phyloP scores from a whole-genome alignment of 2,113 vertebrate genomes.

The Misgurnus mizolepis region DNA sequence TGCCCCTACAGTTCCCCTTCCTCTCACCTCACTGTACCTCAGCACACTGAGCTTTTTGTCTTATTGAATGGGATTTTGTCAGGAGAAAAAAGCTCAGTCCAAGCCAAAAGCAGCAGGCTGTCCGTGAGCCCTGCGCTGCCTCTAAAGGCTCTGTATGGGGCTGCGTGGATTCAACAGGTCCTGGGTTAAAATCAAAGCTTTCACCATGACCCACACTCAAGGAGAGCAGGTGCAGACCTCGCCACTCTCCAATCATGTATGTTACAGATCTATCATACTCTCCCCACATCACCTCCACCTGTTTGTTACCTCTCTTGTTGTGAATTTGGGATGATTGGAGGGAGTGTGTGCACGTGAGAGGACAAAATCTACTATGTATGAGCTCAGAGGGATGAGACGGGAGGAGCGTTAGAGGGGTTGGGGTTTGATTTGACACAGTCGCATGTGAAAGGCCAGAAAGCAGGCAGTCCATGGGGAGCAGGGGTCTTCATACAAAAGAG shows the following conservation, averaged over 20 bases:
- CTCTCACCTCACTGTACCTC: constrained; percentile 28
- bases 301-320: constrained; percentile 13
- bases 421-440: constrained; percentile 76
- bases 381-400: constrained; percentile 40
- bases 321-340: constrained; percentile 14
- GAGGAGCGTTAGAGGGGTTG: constrained; percentile 55
- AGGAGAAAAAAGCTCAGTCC: constrained; percentile 7
- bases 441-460: constrained; percentile 75
- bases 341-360: constrained; percentile 4
- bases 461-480: constrained; percentile 68
- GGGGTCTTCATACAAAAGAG: constrained; percentile 70
- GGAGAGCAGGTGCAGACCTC: constrained; percentile 27
- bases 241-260: neutral
- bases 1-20: constrained; percentile 7
- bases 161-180: constrained; percentile 7
- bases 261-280: neutral
- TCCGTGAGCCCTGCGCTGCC: neutral
- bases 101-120: constrained; percentile 32
- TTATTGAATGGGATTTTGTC: constrained; percentile 33
- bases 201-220: neutral
- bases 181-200: constrained; percentile 23
- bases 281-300: neutral
- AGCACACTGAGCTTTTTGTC: constrained; percentile 24
- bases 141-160: neutral
- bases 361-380: constrained; percentile 59